Conservation (phyloP, 2,888 invertebrate species). For the Petrolisthes cinctipes region DNA sequence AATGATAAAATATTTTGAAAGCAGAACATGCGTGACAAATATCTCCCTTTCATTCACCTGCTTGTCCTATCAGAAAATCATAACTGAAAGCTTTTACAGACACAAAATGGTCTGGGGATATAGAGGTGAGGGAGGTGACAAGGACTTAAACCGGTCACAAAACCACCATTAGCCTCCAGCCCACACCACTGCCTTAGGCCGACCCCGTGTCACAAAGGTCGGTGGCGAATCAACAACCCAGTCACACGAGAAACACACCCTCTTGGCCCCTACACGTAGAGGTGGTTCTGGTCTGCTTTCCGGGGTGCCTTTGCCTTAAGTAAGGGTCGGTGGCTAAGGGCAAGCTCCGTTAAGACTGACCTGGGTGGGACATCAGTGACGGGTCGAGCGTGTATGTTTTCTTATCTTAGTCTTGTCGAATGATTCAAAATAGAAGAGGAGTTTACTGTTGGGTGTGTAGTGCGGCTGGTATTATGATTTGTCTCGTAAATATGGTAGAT, state of each 20-base stretch:
- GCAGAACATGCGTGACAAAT: too few relatives aligned
- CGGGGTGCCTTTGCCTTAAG: conserved; percentile 16
- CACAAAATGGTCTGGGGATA: background rate
- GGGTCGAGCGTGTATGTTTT: too few relatives aligned
- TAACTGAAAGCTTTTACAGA: too few relatives aligned
- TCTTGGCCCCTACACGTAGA: background rate
- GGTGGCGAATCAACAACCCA: background rate
- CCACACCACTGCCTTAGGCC: background rate
- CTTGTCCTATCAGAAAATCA: too few relatives aligned
- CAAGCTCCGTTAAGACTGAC: background rate
- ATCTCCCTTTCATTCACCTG: too few relatives aligned
- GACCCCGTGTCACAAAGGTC: conserved; percentile 23
- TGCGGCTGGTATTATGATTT: too few relatives aligned
- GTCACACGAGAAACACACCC: conserved; percentile 4
- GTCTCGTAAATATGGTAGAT: background rate
- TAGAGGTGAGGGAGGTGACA: conserved; percentile 31
- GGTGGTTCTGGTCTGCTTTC: background rate
- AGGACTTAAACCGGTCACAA: conserved; percentile 20
- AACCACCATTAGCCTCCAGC: conserved; percentile 36
- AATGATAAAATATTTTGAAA: too few relatives aligned
- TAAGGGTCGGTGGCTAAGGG: conserved; percentile 1
- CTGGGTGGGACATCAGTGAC: background rate
- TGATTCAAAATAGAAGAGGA: too few relatives aligned
- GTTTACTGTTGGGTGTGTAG: too few relatives aligned
- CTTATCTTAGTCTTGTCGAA: too few relatives aligned